These are phyloP conservation scores for Eptesicus fuscus DNA, from an alignment of 2,113 vertebrate species.

Conservation along the genomic window DNA sequence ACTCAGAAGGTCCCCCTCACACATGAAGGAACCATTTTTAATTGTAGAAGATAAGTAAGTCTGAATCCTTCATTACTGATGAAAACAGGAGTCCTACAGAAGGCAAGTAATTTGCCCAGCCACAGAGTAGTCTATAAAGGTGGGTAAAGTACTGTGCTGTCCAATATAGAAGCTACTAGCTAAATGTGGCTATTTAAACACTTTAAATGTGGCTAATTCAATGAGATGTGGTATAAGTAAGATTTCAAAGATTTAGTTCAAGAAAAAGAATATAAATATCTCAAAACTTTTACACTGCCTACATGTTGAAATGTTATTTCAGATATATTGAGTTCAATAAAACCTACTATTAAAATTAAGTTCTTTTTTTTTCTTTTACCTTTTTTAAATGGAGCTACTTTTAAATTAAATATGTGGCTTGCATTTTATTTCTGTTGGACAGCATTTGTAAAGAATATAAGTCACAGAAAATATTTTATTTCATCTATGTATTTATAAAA, in stretches of 20 bases:
- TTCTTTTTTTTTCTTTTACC: background rate
- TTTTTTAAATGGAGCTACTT: slow-evolving; percentile 23
- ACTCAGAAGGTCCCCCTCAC: background rate
- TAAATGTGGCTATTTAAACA: background rate
- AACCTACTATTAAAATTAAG: slow-evolving; percentile 23
- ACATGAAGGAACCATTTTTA: background rate
- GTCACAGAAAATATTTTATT: slow-evolving; percentile 31
- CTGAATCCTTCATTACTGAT: background rate
- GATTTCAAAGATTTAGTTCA: slow-evolving; percentile 34
- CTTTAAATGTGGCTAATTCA: background rate
- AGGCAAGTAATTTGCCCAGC: background rate
- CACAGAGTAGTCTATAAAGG: background rate
- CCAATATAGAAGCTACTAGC: background rate
- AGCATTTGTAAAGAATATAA: background rate
- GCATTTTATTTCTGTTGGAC: background rate
- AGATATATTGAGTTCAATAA: background rate
- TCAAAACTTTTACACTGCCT: background rate
- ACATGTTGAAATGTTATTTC: slow-evolving; percentile 37
- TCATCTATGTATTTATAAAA: slow-evolving; percentile 21
- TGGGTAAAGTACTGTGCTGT: background rate
- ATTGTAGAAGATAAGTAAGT: background rate
- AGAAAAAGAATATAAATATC: slow-evolving; percentile 35
- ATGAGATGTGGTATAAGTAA: background rate
- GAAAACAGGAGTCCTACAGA: background rate
- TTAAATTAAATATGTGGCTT: background rate